A percentile compares a stretch with the other conserved stretches of the same genome.
These are phyloP conservation scores for Thumatha senex DNA, from an alignment of 2,888 invertebrate genomes.

Conservation along the genomic window DNA sequence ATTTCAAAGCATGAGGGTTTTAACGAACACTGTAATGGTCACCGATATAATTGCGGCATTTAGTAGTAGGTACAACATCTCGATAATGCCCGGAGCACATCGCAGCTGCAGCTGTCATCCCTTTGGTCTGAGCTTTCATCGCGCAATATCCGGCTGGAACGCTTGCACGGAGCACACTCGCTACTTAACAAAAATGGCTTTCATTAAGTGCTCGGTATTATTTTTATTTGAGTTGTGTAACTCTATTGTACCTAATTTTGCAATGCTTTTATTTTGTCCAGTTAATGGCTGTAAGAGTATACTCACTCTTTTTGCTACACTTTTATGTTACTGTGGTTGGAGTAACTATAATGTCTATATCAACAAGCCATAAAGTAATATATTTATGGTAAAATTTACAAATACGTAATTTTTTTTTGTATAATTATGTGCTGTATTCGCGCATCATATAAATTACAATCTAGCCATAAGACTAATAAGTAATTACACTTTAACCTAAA, in stretches of 20 bases:
- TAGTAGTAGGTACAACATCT: neutral
- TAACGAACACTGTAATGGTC: neutral
- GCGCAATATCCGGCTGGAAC: slow-evolving; percentile 18
- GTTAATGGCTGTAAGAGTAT: too few species aligned
- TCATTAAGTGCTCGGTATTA: slow-evolving; percentile 8
- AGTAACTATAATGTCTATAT: too few species aligned
- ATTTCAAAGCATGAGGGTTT: too few species aligned
- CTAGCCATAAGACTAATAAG: too few species aligned
- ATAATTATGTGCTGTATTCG: too few species aligned
- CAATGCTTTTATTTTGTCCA: neutral
- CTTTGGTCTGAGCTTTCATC: neutral
- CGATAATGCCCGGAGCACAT: neutral
- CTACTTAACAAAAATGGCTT: neutral
- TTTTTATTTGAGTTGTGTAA: slow-evolving; percentile 3
- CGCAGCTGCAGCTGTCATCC: neutral
- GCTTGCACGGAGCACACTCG: neutral
- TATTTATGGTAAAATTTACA: too few species aligned
- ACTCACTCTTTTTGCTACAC: too few species aligned
- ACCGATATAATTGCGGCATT: neutral
- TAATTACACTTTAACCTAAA: too few species aligned
- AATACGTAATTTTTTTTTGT: too few species aligned
- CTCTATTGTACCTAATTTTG: neutral
- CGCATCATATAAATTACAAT: too few species aligned
- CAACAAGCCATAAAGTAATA: too few species aligned
- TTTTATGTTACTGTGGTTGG: too few species aligned